Percentiles rank a stretch among this genome's conserved stretches.
These are phyloP conservation scores for Premnoplex brunnescens DNA, from an alignment of 2,797 vertebrate genomes.

Conservation along the genomic window DNA sequence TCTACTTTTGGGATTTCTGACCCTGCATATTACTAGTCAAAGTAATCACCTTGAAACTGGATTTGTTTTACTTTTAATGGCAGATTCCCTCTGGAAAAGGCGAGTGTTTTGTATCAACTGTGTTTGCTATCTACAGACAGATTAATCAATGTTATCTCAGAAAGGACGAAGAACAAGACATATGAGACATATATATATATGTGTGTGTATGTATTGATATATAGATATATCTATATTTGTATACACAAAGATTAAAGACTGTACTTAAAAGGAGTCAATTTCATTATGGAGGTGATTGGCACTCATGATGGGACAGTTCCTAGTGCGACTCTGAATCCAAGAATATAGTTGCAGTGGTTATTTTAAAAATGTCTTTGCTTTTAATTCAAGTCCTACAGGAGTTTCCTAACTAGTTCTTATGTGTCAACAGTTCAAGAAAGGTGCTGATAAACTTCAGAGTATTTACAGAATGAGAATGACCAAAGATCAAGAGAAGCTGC, in stretches of 20 bases:
- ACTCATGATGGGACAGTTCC: not conserved
- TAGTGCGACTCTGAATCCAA: not conserved
- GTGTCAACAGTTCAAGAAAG: not conserved
- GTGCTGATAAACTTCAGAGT: not conserved
- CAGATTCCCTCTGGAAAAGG: not conserved
- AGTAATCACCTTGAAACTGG: not conserved
- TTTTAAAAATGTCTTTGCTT: not conserved
- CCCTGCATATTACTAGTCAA: not conserved
- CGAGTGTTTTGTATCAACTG: fast-evolving
- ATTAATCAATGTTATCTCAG: not conserved
- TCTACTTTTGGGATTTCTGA: not conserved
- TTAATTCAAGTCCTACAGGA: not conserved
- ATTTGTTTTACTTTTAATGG: not conserved
- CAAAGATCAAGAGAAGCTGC: not conserved
- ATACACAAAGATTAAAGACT: not conserved
- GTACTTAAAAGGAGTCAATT: not conserved
- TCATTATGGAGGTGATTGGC: not conserved
- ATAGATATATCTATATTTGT: not conserved
- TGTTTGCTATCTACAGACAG: not conserved
- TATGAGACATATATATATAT: not conserved
- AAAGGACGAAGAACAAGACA: not conserved
- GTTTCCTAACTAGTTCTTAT: not conserved
- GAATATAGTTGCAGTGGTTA: not conserved
- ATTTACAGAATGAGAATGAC: not conserved
- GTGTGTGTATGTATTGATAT: not conserved